Evolutionary conservation across 2,113 vertebrate species (phyloP).

Genomic region (Myrmecobius fasciatus): DNA sequence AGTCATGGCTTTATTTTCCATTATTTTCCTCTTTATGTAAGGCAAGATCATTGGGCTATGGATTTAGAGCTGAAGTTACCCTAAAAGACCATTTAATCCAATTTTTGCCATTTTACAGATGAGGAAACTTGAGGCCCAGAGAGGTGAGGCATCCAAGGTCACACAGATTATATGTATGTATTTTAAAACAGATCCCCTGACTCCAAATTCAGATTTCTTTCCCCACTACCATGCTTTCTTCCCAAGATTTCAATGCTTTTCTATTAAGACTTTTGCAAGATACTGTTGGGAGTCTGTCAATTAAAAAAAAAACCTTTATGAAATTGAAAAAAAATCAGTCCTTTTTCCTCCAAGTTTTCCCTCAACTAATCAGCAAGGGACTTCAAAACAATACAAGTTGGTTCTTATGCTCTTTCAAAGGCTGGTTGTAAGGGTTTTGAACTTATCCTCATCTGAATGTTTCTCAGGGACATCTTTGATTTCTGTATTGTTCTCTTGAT

Average conservation of each 20-base stretch:
- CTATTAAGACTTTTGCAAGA: neutral
- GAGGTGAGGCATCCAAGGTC: neutral
- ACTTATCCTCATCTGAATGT: slow-evolving; percentile 3
- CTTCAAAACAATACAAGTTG: neutral
- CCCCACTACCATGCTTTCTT: neutral
- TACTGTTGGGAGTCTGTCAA: neutral
- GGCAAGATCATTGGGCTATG: neutral
- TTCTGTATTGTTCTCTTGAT: slow-evolving; percentile 41
- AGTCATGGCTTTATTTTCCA: neutral
- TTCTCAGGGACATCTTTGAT: slow-evolving; percentile 27
- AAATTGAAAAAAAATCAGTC: neutral
- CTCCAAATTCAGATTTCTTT: neutral
- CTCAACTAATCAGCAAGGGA: neutral
- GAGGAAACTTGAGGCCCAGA: neutral
- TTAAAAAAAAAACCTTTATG: neutral
- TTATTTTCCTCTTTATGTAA: neutral
- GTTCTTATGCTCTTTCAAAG: slow-evolving; percentile 38
- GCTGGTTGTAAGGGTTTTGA: neutral
- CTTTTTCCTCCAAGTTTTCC: neutral
- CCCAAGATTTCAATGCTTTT: neutral
- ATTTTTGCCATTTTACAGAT: neutral
- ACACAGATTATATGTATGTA: neutral
- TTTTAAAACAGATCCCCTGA: neutral
- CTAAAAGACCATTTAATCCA: neutral
- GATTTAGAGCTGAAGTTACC: neutral